Evolutionary conservation across 2,113 vertebrate genomes (phyloP), one percentile per base, ranked within the genome.

Genomic region (Halcyon senegalensis): DNA sequence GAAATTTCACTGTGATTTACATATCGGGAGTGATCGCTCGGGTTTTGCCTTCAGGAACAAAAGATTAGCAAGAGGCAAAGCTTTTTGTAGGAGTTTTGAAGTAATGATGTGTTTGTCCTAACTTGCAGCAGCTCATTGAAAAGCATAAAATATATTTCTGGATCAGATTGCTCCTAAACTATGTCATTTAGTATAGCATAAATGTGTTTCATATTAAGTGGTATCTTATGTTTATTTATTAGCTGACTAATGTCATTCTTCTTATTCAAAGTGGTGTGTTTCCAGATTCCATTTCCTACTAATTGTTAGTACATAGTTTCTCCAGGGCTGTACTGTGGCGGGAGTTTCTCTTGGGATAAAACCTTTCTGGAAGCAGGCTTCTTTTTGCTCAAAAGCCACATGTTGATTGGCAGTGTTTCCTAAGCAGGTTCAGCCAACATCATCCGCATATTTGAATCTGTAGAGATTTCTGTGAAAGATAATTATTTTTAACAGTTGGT

Each of bases 191-290:
- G 73, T 20, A 68, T 78, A 97, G 81, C 79, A 72, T 83, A 94
- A 96, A 96, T 97, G 87, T 79, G 67, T 96, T 97, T 97, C 43
- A 51, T 91, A 92, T 88, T 91, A 77, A 91, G 48, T 94, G 68
- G 76, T 87, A 85, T 91, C 19, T 41, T 91, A 70, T 7, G 44
- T 39, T 94, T 92, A 97, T 97, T 95, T 97, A 97, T 94, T 88
- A 90, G 73, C 76, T 93, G 87, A 94, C 84, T 96, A 76, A 95
- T 97, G 70, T 92, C 87, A 84, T 90, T 59, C 46, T 90, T 94
- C 44, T 84, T 91, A 84, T 96, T 67, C 68, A 78, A 92, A 79
- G 41, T 75, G 18, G 30, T 96, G 33, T 81, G 59, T 91, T 95
- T 91, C 84, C 60, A 83, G 59, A 66, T 93, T 84, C 68, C 56